These are phyloP conservation scores for Aurelia sp. DNA, from an alignment of 30 jellyfish, hydroid and myxozoan species.

Conservation along the genomic window DNA sequence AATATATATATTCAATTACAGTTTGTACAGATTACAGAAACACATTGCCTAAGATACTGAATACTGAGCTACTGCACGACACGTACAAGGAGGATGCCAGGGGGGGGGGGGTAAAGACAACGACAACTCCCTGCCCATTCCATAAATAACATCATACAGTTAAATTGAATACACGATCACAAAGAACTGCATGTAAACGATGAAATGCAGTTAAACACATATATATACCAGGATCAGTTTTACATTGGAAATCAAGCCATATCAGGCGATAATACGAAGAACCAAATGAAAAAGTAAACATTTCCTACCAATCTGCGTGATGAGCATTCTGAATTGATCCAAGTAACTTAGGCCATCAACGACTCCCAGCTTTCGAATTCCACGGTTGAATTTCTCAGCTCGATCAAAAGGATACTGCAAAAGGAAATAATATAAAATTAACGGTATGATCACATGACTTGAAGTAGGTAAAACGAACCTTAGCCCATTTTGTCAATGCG, in stretches of 20 bases:
- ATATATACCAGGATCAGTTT: not conserved
- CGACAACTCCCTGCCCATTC: not conserved
- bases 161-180: not conserved
- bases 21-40: too few species aligned
- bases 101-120: not conserved
- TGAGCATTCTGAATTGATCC: conserved; percentile 89
- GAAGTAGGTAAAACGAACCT: too few species aligned
- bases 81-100: too few species aligned
- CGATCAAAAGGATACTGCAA: conserved; percentile 98
- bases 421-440: not conserved
- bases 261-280: not conserved
- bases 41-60: too few species aligned
- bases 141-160: not conserved
- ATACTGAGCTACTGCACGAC: too few species aligned
- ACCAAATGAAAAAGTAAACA: not conserved
- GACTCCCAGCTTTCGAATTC: conserved; percentile 95
- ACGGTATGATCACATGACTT: too few species aligned
- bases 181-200: not conserved
- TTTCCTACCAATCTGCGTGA: conserved; percentile 87
- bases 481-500: too few species aligned
- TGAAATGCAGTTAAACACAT: not conserved
- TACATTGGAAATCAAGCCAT: not conserved
- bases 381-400: conserved; percentile 96
- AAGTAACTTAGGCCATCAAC: conserved; percentile 91
- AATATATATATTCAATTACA: too few species aligned